A percentile compares a stretch with the other conserved stretches of the same genome.
Conservation (phyloP, 1,140 invertebrate genomes). For the Magallana ariakensis region DNA sequence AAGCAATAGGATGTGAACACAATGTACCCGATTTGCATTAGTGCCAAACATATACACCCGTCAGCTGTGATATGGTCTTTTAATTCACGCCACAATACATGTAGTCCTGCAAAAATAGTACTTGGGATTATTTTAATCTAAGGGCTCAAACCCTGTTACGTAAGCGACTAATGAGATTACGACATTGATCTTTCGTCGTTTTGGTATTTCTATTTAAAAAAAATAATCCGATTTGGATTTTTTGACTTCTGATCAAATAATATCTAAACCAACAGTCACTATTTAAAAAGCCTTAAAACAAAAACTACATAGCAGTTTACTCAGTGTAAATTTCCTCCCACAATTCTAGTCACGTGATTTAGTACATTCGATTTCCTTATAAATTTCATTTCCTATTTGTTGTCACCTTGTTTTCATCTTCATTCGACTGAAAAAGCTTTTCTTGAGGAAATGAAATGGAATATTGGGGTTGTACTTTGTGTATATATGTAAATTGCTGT, state of each 20-base stretch:
- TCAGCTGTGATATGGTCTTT: slow-evolving; percentile 28
- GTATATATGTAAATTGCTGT: slow-evolving; percentile 32
- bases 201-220: not conserved
- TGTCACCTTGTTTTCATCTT: not conserved
- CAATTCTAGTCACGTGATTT: slow-evolving; percentile 30
- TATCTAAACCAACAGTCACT: too few relatives aligned
- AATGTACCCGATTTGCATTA: slow-evolving; percentile 7
- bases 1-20: not conserved
- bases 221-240: not conserved
- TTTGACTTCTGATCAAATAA: not conserved
- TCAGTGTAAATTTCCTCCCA: slow-evolving; percentile 24
- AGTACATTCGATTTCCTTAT: slow-evolving; percentile 19
- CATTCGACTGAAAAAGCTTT: not conserved
- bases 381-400: slow-evolving; percentile 20
- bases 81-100: not conserved
- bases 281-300: too few relatives aligned
- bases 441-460: not conserved
- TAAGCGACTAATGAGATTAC: slow-evolving; percentile 11
- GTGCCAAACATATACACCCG: slow-evolving; percentile 19
- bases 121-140: not conserved
- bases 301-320: not conserved
- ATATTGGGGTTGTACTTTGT: not conserved
- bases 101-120: not conserved
- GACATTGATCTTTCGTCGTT: not conserved
- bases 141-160: not conserved